Conservation (phyloP, 2,797 vertebrate genomes). For the Chloroceryle inda region DNA sequence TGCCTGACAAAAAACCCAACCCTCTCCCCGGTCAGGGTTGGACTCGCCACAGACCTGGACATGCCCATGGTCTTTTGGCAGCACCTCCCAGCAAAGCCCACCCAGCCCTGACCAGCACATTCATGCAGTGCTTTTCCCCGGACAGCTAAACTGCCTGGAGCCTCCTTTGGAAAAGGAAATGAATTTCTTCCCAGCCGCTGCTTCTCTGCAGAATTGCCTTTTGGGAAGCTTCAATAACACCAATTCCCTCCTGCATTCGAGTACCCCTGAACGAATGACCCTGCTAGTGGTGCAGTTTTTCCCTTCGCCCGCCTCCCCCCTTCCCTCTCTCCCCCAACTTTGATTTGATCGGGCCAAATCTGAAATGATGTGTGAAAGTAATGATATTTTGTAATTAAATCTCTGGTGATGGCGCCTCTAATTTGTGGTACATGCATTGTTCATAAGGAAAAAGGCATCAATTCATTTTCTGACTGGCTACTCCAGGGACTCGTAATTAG, state of each 20-base stretch:
- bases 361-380: conserved; percentile 89
- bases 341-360: conserved; percentile 87
- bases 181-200: neutral
- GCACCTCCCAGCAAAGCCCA: neutral
- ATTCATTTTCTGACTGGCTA: conserved; percentile 88
- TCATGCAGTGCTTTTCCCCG: neutral
- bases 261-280: conserved; percentile 80
- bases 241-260: conserved; percentile 52
- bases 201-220: conserved; percentile 59
- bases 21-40: neutral
- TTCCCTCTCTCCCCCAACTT: conserved; percentile 73
- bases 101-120: neutral
- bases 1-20: neutral
- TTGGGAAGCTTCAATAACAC: conserved; percentile 60
- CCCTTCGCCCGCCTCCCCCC: conserved; percentile 26
- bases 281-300: conserved; percentile 82
- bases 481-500: conserved; percentile 87
- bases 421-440: conserved; percentile 88
- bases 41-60: neutral
- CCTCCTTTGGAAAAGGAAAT: conserved; percentile 16
- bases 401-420: conserved; percentile 83
- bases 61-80: neutral
- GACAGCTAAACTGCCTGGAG: neutral
- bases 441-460: conserved; percentile 87
- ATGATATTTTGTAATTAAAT: conserved; percentile 90